Conservation (phyloP, 2,797 vertebrate species). For the Otolemur crassicaudatus region DNA sequence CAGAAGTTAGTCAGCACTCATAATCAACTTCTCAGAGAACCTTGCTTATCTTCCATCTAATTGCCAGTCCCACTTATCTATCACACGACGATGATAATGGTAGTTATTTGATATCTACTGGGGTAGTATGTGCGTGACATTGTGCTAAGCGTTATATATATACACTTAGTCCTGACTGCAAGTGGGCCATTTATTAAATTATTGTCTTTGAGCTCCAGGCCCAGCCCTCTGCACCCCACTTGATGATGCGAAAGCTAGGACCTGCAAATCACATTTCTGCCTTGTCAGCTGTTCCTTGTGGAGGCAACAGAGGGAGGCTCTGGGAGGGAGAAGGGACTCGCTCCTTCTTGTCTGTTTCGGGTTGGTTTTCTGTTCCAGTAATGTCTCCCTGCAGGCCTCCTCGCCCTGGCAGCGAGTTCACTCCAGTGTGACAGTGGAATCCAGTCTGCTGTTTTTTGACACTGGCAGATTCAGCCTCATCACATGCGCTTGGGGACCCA, state of each 20-base stretch:
- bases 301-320: neutral
- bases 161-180: neutral
- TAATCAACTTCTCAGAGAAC: neutral
- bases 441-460: neutral
- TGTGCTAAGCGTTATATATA: neutral
- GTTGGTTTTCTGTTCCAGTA: neutral
- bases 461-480: neutral
- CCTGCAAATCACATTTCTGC: neutral
- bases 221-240: neutral
- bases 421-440: neutral
- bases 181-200: neutral
- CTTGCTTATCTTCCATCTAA: neutral
- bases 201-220: neutral
- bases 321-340: neutral
- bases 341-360: slow-evolving; percentile 30
- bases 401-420: neutral
- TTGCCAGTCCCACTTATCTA: neutral
- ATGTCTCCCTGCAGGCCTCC: neutral
- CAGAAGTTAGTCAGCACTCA: neutral
- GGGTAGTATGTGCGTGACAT: neutral
- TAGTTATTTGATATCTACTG: neutral
- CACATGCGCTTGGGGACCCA: neutral
- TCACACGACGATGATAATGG: neutral
- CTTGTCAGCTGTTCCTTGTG: neutral
- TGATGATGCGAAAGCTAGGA: neutral